Evolutionary conservation across 2,888 invertebrate species (phyloP).

Genomic region (Ctena decussata): DNA sequence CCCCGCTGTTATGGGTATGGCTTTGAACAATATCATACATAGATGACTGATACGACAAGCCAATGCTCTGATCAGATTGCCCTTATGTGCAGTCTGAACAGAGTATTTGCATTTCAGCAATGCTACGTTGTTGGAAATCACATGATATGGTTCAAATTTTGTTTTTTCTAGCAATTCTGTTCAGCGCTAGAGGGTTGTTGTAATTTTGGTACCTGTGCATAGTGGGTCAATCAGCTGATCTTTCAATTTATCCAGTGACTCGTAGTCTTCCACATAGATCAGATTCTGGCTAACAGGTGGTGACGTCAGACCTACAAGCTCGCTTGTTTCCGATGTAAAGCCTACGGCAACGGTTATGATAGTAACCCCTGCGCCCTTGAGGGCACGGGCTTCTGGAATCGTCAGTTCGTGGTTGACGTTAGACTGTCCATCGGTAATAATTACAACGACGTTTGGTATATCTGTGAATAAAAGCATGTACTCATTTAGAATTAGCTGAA

Average conservation of each 20-base stretch:
- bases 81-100: no score
- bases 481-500: no score
- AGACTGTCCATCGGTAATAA: constrained; percentile 83
- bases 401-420: constrained; percentile 81
- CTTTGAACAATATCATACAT: no score
- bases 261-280: constrained; percentile 79
- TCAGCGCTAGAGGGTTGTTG: no score
- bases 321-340: constrained; percentile 70
- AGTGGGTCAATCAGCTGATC: constrained; percentile 77
- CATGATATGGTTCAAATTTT: no score
- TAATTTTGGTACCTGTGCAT: constrained; percentile 84
- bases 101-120: no score
- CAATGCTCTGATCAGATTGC: no score
- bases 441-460: constrained; percentile 78
- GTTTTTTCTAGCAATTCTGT: no score
- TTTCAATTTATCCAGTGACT: constrained; percentile 75
- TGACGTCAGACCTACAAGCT: constrained; percentile 81
- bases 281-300: constrained; percentile 80
- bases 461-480: no score
- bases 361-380: constrained; percentile 76
- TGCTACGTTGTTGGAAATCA: no score
- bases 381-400: constrained; percentile 78
- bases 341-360: constrained; percentile 81
- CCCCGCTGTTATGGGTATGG: no score
- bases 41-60: no score